Evolutionary conservation across 2,888 invertebrate genomes (phyloP), one percentile per base, ranked within the genome.

Genomic region (Erebia ligea): DNA sequence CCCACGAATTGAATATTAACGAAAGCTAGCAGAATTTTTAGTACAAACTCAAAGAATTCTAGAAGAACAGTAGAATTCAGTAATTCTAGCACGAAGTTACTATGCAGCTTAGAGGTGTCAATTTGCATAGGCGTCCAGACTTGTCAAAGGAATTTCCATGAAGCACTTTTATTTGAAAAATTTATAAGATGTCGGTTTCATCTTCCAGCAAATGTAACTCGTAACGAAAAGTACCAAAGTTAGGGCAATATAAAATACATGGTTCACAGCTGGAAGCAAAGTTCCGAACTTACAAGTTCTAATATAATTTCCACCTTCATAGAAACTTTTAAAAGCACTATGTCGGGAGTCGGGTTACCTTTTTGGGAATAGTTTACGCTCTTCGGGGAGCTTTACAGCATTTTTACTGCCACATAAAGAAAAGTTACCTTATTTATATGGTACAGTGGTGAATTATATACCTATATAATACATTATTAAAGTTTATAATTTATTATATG

Each of bases 401-500:
- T 67, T 66, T 71, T 71, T 68, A 71, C 34, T 45, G 61, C 48
- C 64, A 45, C 59, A 68, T 71, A 68, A 67, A 67, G 64, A 71
- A 52, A 71, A 71, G 68, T 71, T 68, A 34, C 42, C 63, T 68
- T 59, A 68, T 71, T 68, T 71, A 70, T 66, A 54, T 52, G 17
- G 15, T 48, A 64, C 57, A 45, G 17, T 9, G 48, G 63, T 67
- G 67, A 59, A 67, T 58, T 50, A 71, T 21, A 58, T 21, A 25
- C 25, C 34, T 34, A 6, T 34, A 34, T 34, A 34, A 34, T 34
- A 34, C 5, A 6, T 34, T 34, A 34, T 34, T 34, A 34, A 34
- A 34, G 34, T 34, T 34, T 34, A 34, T 34, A 34, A 34, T 21
- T 21, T 34, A 34, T 70, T 59, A 40, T 48, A 40, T n/a, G 40